Conservation (phyloP, 2,888 invertebrate genomes). For the Eucriotettix oculatus region DNA sequence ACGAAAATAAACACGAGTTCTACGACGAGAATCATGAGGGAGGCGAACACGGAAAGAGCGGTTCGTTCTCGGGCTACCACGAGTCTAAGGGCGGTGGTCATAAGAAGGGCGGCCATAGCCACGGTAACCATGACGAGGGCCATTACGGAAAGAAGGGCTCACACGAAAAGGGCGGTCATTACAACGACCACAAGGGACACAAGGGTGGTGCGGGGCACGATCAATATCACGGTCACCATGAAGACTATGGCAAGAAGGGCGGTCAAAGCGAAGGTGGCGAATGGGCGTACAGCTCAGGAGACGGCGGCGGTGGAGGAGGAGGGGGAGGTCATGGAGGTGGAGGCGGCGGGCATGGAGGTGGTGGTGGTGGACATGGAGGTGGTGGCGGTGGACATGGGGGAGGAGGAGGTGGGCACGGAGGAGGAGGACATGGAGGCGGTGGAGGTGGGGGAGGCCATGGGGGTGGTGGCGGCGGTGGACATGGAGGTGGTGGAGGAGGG, state of each 20-base stretch:
- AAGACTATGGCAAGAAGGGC: constrained; percentile 13
- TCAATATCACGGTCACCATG: constrained; percentile 8
- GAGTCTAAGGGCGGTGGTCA: constrained; percentile 26
- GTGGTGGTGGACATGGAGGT: background rate
- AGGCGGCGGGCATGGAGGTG: background rate
- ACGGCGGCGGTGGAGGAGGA: constrained; percentile 2
- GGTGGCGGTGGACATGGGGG: constrained; percentile 2
- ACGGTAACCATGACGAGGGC: constrained; percentile 33
- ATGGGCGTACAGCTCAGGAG: constrained; percentile 2
- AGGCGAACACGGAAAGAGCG: constrained; percentile 45
- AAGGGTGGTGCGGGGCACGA: constrained; percentile 12
- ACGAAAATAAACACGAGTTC: constrained; percentile 57
- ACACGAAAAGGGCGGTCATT: constrained; percentile 15
- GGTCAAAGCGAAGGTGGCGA: constrained; percentile 9
- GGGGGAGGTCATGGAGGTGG: constrained; percentile 1
- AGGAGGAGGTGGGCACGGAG: background rate
- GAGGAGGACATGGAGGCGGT: background rate
- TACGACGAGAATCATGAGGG: constrained; percentile 57
- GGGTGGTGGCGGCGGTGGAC: background rate
- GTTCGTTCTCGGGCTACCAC: constrained; percentile 38
- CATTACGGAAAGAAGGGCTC: constrained; percentile 29
- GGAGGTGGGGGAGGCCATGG: background rate
- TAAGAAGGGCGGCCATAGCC: constrained; percentile 16
- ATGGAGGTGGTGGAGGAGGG: background rate
- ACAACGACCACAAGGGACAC: constrained; percentile 15